Evolutionary conservation across 2,888 invertebrate species (phyloP).

Genomic region (Eulithis prunata): DNA sequence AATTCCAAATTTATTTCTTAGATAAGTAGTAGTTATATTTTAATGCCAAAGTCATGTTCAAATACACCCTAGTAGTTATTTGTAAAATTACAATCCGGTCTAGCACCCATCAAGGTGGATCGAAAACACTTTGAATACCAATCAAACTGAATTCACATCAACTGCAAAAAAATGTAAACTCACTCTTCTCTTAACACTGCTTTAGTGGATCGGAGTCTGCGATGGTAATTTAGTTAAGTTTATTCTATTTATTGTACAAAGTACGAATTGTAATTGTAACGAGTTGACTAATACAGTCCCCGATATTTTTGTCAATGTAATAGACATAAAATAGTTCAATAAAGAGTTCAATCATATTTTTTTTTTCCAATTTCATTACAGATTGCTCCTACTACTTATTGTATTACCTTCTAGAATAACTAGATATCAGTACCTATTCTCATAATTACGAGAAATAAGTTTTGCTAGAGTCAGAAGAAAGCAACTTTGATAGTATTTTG

Average conservation of each 20-base stretch:
- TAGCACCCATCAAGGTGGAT: not conserved
- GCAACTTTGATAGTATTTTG: not conserved
- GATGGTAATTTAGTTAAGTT: slow-evolving; percentile 31
- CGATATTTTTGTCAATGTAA: slow-evolving; percentile 44
- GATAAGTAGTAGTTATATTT: slow-evolving; percentile 46
- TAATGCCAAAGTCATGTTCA: slow-evolving; percentile 56
- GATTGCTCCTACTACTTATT: not conserved
- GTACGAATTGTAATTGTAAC: slow-evolving; percentile 52
- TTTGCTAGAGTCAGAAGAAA: too few relatives aligned
- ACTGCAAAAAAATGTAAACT: not conserved
- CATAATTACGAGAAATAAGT: too few relatives aligned
- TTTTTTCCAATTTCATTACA: slow-evolving; percentile 9
- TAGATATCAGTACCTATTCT: too few relatives aligned
- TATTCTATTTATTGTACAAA: slow-evolving; percentile 76
- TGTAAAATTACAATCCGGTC: slow-evolving; percentile 45
- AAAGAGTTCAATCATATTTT: slow-evolving; percentile 43
- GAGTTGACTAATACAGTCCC: slow-evolving; percentile 34
- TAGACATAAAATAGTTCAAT: slow-evolving; percentile 49
- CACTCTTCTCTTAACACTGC: not conserved
- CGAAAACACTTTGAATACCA: not conserved
- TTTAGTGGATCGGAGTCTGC: slow-evolving; percentile 2
- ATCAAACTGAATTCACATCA: not conserved
- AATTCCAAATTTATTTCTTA: slow-evolving; percentile 51
- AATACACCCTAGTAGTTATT: slow-evolving; percentile 46
- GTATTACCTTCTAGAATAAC: not conserved